Evolutionary conservation across 2,888 invertebrate species (phyloP).

Genomic region (Girardia tigrina): DNA sequence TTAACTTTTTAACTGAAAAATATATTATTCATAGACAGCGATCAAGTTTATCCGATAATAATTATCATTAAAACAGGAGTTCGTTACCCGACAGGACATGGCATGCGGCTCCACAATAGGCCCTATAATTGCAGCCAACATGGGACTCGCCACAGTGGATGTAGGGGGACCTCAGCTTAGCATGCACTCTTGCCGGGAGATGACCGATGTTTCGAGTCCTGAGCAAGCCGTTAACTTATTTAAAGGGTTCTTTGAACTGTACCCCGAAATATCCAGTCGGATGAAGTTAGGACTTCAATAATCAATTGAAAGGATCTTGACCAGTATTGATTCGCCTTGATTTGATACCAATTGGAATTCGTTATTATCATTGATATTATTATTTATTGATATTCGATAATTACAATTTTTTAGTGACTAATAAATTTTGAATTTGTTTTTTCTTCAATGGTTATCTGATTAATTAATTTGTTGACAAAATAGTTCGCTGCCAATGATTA

Average conservation of each 20-base stretch:
- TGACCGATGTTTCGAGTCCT: slow-evolving; percentile 50
- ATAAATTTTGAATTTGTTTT: slow-evolving; percentile 46
- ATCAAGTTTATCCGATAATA: too few species aligned
- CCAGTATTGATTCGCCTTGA: not conserved
- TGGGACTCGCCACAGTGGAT: slow-evolving; percentile 53
- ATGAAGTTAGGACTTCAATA: not conserved
- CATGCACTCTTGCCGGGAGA: slow-evolving; percentile 54
- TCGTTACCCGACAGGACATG: slow-evolving; percentile 52
- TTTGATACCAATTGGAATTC: too few species aligned
- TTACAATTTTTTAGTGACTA: slow-evolving; percentile 41
- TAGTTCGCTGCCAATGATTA: too few species aligned
- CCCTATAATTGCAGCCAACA: slow-evolving; percentile 52
- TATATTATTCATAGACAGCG: too few species aligned
- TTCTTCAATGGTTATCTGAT: too few species aligned
- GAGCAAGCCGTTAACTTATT: slow-evolving; percentile 49
- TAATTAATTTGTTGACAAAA: too few species aligned
- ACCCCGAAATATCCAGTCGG: not conserved
- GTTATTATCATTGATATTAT: not conserved
- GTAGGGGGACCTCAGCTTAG: slow-evolving; percentile 53
- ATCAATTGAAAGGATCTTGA: too few species aligned
- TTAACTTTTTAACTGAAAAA: too few species aligned
- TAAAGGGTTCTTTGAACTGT: slow-evolving; percentile 40
- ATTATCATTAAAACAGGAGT: slow-evolving; percentile 51
- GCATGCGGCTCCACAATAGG: slow-evolving; percentile 54
- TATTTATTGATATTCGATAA: not conserved